A percentile compares a stretch with the other conserved stretches of the same genome.
These are phyloP conservation scores for Megaceryle torquata DNA, from an alignment of 2,113 vertebrate species.

Conservation along the genomic window DNA sequence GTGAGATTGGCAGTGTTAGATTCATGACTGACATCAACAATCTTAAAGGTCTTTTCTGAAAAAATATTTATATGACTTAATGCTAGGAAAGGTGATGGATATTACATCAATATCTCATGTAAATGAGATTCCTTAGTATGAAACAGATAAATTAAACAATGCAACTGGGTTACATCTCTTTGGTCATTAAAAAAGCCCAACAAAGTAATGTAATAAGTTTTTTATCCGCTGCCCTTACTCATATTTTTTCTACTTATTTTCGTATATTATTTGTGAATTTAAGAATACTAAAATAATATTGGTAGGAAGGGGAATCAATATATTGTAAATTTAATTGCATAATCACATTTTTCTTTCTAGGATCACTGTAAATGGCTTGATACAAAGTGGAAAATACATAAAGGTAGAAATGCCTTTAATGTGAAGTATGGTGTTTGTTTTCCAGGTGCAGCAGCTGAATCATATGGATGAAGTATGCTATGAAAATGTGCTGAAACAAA, in stretches of 20 bases:
- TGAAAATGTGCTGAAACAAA: conserved; percentile 91
- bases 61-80: background rate
- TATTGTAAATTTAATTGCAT: background rate
- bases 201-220: background rate
- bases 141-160: background rate
- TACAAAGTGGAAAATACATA: background rate
- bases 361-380: background rate
- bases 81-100: background rate
- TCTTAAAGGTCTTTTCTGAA: too few species aligned
- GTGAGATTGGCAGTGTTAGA: too few species aligned
- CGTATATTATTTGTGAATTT: background rate
- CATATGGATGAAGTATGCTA: conserved; percentile 98
- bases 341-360: background rate
- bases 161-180: background rate
- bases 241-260: background rate
- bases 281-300: background rate
- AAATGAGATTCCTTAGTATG: background rate
- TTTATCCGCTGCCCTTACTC: background rate
- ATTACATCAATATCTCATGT: background rate
- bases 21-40: too few species aligned
- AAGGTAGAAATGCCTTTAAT: background rate
- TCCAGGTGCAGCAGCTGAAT: conserved; percentile 91
- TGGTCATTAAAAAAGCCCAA: background rate
- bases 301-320: background rate
- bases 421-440: background rate